Base-by-base conservation (phyloP, 2,888 invertebrate genomes). In the Cordilura impudica region DNA sequence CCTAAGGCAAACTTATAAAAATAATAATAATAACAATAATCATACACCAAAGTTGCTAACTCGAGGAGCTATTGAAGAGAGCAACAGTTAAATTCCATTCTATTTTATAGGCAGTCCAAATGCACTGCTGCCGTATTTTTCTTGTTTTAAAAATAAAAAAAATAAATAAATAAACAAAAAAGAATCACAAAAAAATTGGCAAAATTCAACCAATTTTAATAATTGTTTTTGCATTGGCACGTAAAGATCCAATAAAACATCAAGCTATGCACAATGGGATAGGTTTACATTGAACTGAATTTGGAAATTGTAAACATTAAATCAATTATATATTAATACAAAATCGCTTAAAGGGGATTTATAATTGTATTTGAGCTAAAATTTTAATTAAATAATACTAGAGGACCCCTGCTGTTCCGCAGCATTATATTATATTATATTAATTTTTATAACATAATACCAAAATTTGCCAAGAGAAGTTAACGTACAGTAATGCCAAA, bases 171-270 rank as follows among this genome's bases (percentile, higher is more conserved):
- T 49, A 29, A 65, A 6, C 53, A 71, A 72, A 47, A 23, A n/a
- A n/a, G n/a, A n/a, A n/a, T n/a, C n/a, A 12, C 14, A 39, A 35
- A 60, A n/a, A 60, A 12, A 53, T 49, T 39, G 70, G 8, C 53
- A 71, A 72, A 47, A 23, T 60, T 53, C 65, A 60, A 66, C 39
- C 73, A 73, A 73, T 76, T 76, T 76, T 39, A 73, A 69, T 76
- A 76, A 76, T 80, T 76, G 76, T 66, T 80, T 73, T 60, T 70
- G 21, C 65, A 53, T 61, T 69, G 74, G 18, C 31, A 51, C 47
- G 18, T 58, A 70, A 60, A 66, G 21, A 39, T 4, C n/a, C 35
- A 23, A 49, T 3, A n/a, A 39, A 39, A n/a, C 3, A 39, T 2
- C 4, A 31, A 39, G n/a, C n/a, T 39, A n/a, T 39, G n/a, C 35